Conservation (phyloP, 2,797 vertebrate species). For the Dryobates pubescens region DNA sequence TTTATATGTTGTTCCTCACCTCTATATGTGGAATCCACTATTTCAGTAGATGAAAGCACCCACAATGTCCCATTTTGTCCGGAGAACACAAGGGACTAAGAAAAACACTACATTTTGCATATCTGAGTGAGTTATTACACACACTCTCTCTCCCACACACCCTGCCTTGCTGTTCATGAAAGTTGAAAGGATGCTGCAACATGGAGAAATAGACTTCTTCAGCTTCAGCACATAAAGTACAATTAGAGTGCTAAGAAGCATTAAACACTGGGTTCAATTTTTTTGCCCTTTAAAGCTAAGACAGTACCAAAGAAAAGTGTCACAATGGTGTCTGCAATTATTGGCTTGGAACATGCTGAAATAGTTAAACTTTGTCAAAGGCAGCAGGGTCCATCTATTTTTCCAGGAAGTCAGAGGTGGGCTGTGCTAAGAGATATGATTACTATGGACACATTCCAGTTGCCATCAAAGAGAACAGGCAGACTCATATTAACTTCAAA, state of each 20-base stretch:
- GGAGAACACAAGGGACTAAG: background rate
- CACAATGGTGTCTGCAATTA: background rate
- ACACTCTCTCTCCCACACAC: background rate
- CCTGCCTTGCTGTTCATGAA: background rate
- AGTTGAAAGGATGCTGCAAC: background rate
- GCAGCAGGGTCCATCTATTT: slow-evolving; percentile 14
- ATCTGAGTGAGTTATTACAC: background rate
- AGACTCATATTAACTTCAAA: slow-evolving; percentile 41
- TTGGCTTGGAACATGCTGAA: background rate
- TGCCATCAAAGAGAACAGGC: slow-evolving; percentile 28
- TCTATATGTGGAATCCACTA: background rate
- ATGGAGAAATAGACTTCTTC: background rate
- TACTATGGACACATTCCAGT: slow-evolving; percentile 30
- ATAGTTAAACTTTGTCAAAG: background rate
- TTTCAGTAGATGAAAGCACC: background rate
- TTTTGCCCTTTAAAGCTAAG: background rate
- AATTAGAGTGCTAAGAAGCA: background rate
- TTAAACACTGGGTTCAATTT: background rate
- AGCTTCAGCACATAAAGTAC: background rate
- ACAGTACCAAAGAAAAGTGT: background rate
- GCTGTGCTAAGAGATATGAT: slow-evolving; percentile 7
- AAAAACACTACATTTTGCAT: background rate
- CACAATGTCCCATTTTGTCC: background rate
- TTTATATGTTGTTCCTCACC: background rate
- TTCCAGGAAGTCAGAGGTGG: slow-evolving; percentile 28